Evolutionary conservation across 2,113 vertebrate genomes (phyloP).

Genomic region (Bungarus multicinctus): DNA sequence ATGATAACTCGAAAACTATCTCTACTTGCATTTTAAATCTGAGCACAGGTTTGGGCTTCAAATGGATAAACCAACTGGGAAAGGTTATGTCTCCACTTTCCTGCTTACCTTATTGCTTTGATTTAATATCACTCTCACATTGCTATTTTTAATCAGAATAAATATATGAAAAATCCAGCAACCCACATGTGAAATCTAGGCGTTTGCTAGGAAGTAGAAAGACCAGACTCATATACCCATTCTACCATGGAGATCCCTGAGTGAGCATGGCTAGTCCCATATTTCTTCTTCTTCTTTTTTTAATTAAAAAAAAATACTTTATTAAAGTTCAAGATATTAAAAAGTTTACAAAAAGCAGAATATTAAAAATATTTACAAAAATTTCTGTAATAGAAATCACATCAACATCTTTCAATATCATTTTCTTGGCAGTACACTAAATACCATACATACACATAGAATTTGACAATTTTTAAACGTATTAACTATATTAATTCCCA

Average conservation of each 20-base stretch:
- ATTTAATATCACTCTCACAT: not conserved
- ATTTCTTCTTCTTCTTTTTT: not conserved
- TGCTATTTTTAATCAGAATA: not conserved
- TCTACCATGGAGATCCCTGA: not conserved
- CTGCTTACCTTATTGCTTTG: not conserved
- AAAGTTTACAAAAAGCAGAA: too few relatives aligned
- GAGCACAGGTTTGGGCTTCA: not conserved
- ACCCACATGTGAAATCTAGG: not conserved
- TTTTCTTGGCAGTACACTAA: too few relatives aligned
- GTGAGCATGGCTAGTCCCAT: not conserved
- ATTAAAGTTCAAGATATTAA: too few relatives aligned
- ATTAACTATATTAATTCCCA: too few relatives aligned
- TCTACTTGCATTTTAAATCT: not conserved
- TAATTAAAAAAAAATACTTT: too few relatives aligned
- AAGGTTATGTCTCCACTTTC: not conserved
- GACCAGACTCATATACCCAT: not conserved
- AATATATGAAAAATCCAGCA: not conserved
- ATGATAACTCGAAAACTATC: too few relatives aligned
- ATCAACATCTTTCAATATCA: too few relatives aligned
- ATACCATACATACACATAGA: too few relatives aligned
- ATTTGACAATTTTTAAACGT: too few relatives aligned
- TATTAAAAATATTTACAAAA: too few relatives aligned
- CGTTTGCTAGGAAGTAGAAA: not conserved
- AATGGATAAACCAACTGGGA: not conserved
- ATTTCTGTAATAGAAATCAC: too few relatives aligned